Percentiles rank a stretch among this genome's conserved stretches.
These are phyloP conservation scores for Athrips mouffetella DNA, from an alignment of 2,888 invertebrate species.

Conservation along the genomic window DNA sequence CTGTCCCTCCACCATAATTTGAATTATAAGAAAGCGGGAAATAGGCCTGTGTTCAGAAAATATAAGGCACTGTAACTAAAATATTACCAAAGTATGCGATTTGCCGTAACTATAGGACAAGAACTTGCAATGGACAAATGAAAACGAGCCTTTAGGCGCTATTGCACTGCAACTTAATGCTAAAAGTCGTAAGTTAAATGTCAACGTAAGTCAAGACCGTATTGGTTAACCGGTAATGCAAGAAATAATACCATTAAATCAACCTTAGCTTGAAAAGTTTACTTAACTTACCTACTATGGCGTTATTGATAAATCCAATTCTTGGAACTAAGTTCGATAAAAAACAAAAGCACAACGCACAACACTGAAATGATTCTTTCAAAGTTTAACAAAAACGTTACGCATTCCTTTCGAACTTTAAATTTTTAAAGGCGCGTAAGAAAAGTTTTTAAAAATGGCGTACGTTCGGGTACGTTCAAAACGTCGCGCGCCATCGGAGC, in stretches of 20 bases:
- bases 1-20: no score
- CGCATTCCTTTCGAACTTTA: slow-evolving; percentile 26
- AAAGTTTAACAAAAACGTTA: slow-evolving; percentile 16
- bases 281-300: slow-evolving; percentile 14
- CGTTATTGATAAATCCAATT: slow-evolving; percentile 2
- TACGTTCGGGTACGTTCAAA: slow-evolving; percentile 21
- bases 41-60: not conserved
- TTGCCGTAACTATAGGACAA: slow-evolving; percentile 4
- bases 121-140: not conserved
- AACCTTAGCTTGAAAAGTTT: slow-evolving; percentile 2
- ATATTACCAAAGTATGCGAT: not conserved
- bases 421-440: slow-evolving; percentile 21
- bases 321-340: not conserved
- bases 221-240: slow-evolving; percentile 1
- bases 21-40: not conserved
- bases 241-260: not conserved
- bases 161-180: not conserved
- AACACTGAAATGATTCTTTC: not conserved
- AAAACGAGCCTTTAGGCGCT: not conserved
- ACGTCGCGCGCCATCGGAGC: slow-evolving; percentile 54
- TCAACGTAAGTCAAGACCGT: slow-evolving; percentile 6
- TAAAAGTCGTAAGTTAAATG: not conserved
- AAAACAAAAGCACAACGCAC: slow-evolving; percentile 7
- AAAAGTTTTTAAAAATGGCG: slow-evolving; percentile 34
- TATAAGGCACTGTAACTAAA: not conserved